These are phyloP conservation scores for Pelochelys cantorii DNA, from an alignment of 2,797 vertebrate species.

Conservation along the genomic window DNA sequence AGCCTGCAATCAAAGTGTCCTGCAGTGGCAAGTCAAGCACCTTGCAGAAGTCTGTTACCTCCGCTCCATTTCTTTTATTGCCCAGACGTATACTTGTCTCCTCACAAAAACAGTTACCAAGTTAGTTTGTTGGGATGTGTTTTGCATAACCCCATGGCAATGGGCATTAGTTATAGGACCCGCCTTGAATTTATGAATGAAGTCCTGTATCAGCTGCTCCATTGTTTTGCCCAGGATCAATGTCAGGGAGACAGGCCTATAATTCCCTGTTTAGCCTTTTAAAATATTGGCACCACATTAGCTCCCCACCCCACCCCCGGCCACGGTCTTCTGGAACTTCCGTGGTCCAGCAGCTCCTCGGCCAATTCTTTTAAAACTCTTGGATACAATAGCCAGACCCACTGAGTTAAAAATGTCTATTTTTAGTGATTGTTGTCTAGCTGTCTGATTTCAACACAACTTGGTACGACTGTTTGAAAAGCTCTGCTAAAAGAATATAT, in stretches of 20 bases:
- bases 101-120: background rate
- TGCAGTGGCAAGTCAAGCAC: background rate
- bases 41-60: background rate
- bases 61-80: background rate
- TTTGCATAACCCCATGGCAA: background rate
- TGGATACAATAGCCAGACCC: background rate
- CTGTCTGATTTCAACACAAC: background rate
- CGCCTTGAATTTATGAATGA: background rate
- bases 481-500: background rate
- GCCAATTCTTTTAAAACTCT: background rate
- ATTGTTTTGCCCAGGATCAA: background rate
- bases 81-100: background rate
- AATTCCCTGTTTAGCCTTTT: too few species aligned
- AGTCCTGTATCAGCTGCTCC: background rate
- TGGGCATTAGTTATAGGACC: background rate
- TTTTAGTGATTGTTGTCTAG: background rate
- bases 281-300: too few species aligned
- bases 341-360: background rate
- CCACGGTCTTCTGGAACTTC: background rate
- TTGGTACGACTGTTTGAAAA: background rate
- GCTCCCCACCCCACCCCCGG: too few species aligned
- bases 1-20: too few species aligned
- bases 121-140: background rate
- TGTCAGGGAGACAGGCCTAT: background rate
- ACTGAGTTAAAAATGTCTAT: background rate